Conservation (phyloP, 2,113 vertebrate genomes). For the Protobothrops flavoviridis region DNA sequence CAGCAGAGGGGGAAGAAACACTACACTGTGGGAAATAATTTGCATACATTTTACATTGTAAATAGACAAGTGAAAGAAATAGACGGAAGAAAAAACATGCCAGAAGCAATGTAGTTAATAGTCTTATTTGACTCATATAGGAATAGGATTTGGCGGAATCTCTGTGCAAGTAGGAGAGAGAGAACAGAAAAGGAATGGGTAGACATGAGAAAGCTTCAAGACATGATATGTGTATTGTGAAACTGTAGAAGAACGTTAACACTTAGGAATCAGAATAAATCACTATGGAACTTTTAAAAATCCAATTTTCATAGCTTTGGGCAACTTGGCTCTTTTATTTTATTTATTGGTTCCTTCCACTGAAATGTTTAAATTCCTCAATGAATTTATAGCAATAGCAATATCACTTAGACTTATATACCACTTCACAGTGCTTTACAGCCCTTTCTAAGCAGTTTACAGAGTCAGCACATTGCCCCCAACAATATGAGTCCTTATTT, state of each 20-base stretch:
- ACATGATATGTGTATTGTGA: background rate
- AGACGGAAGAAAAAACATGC: conserved; percentile 19
- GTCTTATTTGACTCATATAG: conserved; percentile 26
- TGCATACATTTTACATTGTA: conserved; percentile 34
- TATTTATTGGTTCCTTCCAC: conserved; percentile 14
- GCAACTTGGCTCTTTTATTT: conserved; percentile 5
- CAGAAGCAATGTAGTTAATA: conserved; percentile 9
- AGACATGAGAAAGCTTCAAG: conserved; percentile 22
- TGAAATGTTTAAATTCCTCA: background rate
- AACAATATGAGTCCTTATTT: no score
- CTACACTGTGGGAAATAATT: conserved; percentile 33
- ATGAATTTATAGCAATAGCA: background rate
- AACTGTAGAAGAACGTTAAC: conserved; percentile 25
- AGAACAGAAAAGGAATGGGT: conserved; percentile 6
- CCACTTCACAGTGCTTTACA: no score
- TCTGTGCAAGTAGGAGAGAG: background rate
- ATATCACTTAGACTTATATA: no score
- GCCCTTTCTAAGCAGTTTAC: no score
- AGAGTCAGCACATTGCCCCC: no score
- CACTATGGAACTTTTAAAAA: background rate
- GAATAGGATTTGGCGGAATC: conserved; percentile 10
- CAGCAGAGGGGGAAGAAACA: conserved; percentile 69
- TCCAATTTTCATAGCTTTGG: conserved; percentile 20
- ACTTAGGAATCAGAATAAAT: conserved; percentile 12
- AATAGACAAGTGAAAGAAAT: background rate